These are phyloP conservation scores for Xiphydria camelus DNA, from an alignment of 2,888 invertebrate genomes.

Conservation along the genomic window DNA sequence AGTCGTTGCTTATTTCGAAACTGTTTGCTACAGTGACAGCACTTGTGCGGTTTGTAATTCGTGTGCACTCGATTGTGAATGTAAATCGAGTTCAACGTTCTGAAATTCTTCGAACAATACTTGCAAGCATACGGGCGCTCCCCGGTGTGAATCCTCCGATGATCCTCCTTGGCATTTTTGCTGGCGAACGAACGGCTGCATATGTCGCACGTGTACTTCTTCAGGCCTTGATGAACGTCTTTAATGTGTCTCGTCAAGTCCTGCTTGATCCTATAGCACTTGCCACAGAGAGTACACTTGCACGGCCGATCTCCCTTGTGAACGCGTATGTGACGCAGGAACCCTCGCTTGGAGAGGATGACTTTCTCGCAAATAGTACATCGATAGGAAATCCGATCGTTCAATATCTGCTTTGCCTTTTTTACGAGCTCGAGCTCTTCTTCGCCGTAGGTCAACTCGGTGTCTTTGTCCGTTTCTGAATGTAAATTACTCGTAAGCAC, in stretches of 20 bases:
- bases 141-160: constrained; percentile 59
- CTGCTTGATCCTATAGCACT: constrained; percentile 58
- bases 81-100: constrained; percentile 61
- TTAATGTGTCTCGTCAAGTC: constrained; percentile 62
- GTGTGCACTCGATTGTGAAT: constrained; percentile 59
- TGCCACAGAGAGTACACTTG: constrained; percentile 62
- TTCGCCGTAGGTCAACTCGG: constrained; percentile 16
- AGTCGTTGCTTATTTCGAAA: constrained; percentile 59
- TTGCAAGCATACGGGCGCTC: constrained; percentile 61
- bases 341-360: constrained; percentile 47
- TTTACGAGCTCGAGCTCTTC: constrained; percentile 39
- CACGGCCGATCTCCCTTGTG: constrained; percentile 58
- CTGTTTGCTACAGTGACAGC: constrained; percentile 54
- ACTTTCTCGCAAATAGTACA: constrained; percentile 58
- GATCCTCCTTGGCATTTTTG: constrained; percentile 60
- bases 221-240: constrained; percentile 58
- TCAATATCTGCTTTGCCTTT: constrained; percentile 35
- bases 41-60: constrained; percentile 52
- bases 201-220: constrained; percentile 59
- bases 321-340: constrained; percentile 59
- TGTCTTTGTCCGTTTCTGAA: constrained; percentile 20
- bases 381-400: constrained; percentile 44
- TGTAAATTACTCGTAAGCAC: too few relatives aligned
- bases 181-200: constrained; percentile 61
- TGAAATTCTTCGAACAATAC: constrained; percentile 61